Evolutionary conservation across 2,888 invertebrate species (phyloP).

Genomic region (Rhorus exstirpatorius): DNA sequence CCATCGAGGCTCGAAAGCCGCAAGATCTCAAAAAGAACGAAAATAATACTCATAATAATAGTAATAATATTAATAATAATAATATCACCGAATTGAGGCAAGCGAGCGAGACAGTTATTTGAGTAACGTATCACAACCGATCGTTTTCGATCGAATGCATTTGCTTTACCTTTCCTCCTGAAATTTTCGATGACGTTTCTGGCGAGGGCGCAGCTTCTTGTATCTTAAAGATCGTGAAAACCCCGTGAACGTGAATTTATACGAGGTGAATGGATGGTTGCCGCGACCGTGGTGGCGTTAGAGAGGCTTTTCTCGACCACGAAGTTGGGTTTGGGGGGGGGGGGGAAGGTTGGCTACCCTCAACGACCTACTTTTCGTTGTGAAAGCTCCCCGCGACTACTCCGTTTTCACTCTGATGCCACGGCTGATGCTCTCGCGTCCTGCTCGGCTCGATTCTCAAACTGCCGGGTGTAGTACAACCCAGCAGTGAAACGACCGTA

Average conservation of each 20-base stretch:
- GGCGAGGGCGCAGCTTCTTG: conserved; percentile 12
- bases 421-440: conserved; percentile 20
- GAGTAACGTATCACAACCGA: conserved; percentile 45
- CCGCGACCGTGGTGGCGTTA: conserved; percentile 33
- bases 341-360: conserved; percentile 47
- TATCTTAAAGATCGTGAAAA: conserved; percentile 15
- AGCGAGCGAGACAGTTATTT: conserved; percentile 28
- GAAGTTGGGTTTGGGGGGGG: conserved; percentile 40
- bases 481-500: conserved; percentile 54
- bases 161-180: conserved; percentile 54
- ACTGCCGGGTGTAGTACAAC: conserved; percentile 14
- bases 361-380: conserved; percentile 65
- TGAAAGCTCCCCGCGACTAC: conserved; percentile 56
- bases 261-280: conserved; percentile 51
- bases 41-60: no score
- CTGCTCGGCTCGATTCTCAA: conserved; percentile 31
- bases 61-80: neutral
- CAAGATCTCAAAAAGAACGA: neutral
- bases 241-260: conserved; percentile 57
- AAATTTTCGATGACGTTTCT: conserved; percentile 53
- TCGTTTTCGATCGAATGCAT: conserved; percentile 64
- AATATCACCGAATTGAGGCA: conserved; percentile 1
- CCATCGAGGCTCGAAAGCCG: neutral
- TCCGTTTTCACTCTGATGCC: conserved; percentile 34
- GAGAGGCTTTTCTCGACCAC: conserved; percentile 59